These are phyloP conservation scores for Watsonalla binaria DNA, from an alignment of 2,888 invertebrate species.

Conservation along the genomic window DNA sequence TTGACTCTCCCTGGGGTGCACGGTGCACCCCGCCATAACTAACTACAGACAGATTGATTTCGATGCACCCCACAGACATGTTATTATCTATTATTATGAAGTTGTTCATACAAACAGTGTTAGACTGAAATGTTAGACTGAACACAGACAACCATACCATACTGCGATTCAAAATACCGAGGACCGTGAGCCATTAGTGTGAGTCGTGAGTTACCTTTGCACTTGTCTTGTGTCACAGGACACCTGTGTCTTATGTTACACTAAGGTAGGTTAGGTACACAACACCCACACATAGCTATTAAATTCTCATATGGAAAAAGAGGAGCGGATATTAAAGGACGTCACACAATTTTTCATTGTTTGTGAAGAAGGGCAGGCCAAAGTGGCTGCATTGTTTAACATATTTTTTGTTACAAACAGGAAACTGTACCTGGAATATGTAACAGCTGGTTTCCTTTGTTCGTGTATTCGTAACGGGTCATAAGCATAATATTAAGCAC, in stretches of 20 bases:
- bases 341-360: neutral
- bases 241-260: no score
- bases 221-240: no score
- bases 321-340: neutral
- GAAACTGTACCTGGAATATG: conserved; percentile 16
- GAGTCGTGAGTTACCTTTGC: no score
- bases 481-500: neutral
- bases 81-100: neutral
- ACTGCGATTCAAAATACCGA: no score
- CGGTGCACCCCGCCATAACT: conserved; percentile 48
- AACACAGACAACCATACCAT: no score
- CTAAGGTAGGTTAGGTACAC: no score
- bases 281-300: no score
- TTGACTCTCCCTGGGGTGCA: conserved; percentile 63
- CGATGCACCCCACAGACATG: conserved; percentile 25
- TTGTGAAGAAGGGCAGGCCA: neutral
- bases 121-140: no score
- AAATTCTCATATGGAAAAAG: neutral
- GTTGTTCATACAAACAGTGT: neutral
- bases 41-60: conserved; percentile 41
- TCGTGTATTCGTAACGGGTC: neutral
- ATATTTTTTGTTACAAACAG: conserved; percentile 1
- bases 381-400: neutral
- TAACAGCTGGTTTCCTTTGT: conserved; percentile 18
- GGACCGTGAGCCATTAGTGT: no score